phyloP scores from a whole-genome alignment of 2,113 vertebrate genomes.

The Garra rufa region DNA sequence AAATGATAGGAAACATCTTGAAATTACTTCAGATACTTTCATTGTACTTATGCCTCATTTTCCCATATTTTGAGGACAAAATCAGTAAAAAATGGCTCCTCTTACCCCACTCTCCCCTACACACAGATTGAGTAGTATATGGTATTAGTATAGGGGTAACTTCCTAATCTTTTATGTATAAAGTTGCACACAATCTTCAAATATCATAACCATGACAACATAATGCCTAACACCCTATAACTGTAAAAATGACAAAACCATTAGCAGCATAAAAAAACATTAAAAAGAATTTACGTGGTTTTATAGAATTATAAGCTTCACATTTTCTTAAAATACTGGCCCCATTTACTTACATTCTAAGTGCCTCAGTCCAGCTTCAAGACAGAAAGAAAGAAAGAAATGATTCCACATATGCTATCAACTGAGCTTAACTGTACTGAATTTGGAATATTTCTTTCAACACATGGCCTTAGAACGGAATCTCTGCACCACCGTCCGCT shows the following conservation, averaged over 20 bases:
- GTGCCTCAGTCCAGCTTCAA: not conserved
- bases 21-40: too few relatives aligned
- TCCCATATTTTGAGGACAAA: too few relatives aligned
- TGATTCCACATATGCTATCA: not conserved
- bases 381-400: not conserved
- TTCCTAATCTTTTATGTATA: not conserved
- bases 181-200: not conserved
- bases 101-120: too few relatives aligned
- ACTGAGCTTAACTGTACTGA: not conserved
- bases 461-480: slow-evolving; percentile 53
- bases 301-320: not conserved
- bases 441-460: slow-evolving; percentile 48
- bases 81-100: too few relatives aligned
- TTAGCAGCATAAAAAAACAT: not conserved
- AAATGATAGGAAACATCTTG: too few relatives aligned
- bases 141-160: not conserved
- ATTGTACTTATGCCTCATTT: too few relatives aligned
- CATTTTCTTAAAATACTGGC: not conserved
- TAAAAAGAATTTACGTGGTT: not conserved
- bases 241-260: not conserved
- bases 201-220: not conserved
- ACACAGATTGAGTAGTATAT: not conserved
- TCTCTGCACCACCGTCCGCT: slow-evolving; percentile 55
- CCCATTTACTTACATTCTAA: not conserved
- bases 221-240: not conserved